A percentile compares a stretch with the other conserved stretches of the same genome.
Conservation (phyloP, 1,140 invertebrate genomes). For the Brachionus paranguensis region DNA sequence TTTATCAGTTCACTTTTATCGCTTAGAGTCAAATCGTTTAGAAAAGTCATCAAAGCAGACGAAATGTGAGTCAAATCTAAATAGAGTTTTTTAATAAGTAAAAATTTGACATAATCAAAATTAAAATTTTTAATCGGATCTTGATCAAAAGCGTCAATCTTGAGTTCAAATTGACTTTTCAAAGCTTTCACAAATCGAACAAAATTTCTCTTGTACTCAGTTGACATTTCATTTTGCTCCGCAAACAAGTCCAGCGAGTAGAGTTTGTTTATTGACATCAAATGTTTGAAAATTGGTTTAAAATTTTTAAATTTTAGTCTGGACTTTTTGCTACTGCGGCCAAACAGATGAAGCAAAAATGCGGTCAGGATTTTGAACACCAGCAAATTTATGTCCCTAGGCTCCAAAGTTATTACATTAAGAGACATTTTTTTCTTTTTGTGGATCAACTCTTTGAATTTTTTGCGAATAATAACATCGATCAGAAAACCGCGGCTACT, state of each 20-base stretch:
- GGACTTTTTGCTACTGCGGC: neutral
- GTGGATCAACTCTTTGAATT: neutral
- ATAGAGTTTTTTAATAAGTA: constrained; percentile 6
- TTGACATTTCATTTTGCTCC: neutral
- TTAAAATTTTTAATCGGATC: neutral
- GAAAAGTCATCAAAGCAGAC: neutral
- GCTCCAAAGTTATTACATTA: neutral
- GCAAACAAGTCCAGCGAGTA: neutral
- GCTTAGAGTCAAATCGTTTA: neutral
- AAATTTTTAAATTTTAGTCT: constrained; percentile 10
- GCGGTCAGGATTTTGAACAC: neutral
- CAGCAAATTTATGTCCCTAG: neutral
- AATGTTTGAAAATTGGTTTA: neutral
- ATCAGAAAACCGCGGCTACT: neutral
- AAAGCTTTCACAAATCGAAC: neutral
- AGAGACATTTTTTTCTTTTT: neutral
- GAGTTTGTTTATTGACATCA: neutral
- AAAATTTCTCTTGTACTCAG: neutral
- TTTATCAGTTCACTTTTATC: neutral
- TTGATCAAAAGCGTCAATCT: neutral
- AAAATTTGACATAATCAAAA: constrained; percentile 18
- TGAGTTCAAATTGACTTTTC: neutral
- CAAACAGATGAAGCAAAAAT: neutral
- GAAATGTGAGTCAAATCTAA: neutral
- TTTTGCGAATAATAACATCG: constrained; percentile 6